Evolutionary conservation across 2,113 vertebrate genomes (phyloP).

Genomic region (Galbula dea): DNA sequence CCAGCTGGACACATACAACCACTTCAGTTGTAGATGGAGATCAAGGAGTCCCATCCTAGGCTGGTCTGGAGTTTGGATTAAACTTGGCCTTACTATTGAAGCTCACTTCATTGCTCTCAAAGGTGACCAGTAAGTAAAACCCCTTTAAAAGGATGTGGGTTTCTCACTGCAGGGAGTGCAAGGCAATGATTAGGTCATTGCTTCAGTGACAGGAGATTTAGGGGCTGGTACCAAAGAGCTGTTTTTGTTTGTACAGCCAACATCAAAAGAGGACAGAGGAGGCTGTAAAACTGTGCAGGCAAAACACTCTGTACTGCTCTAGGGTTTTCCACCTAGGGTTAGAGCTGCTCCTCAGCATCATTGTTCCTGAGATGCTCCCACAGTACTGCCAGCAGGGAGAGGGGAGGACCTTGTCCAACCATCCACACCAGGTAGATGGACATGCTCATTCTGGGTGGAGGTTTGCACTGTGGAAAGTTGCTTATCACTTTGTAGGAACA

Average conservation of each 20-base stretch:
- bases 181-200: neutral
- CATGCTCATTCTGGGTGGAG: fast-evolving
- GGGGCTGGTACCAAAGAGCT: neutral
- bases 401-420: neutral
- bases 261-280: neutral
- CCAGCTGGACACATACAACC: neutral
- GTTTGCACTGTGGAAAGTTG: neutral
- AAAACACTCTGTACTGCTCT: neutral
- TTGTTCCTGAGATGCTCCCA: neutral
- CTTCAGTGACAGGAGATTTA: neutral
- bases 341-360: neutral
- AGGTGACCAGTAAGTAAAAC: neutral
- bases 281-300: neutral
- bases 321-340: neutral
- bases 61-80: neutral
- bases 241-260: neutral
- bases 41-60: neutral
- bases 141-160: neutral
- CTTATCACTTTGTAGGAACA: neutral
- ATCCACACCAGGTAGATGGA: neutral
- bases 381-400: neutral
- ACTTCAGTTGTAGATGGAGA: neutral
- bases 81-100: neutral
- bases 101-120: neutral
- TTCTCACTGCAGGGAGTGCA: neutral